A percentile compares a stretch with the other conserved stretches of the same genome.
These are phyloP conservation scores for Benitochromis conjunctus DNA, from an alignment of 2,113 vertebrate genomes.

Conservation along the genomic window DNA sequence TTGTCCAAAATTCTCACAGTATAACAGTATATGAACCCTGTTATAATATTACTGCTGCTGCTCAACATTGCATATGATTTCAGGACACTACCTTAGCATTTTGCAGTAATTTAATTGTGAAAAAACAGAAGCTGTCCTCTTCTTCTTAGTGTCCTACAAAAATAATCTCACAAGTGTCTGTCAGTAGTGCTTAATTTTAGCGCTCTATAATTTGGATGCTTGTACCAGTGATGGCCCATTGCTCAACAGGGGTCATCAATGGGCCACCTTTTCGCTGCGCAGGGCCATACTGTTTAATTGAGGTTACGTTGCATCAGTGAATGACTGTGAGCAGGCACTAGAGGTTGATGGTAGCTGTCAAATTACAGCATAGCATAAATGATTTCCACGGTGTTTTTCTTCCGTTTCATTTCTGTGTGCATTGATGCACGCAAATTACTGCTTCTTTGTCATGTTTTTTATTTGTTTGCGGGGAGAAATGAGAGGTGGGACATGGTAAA, in stretches of 20 bases:
- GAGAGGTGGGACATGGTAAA: background rate
- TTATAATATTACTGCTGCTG: background rate
- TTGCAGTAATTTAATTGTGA: background rate
- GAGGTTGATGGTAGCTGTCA: slow-evolving; percentile 21
- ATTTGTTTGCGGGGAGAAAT: background rate
- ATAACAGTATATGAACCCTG: background rate
- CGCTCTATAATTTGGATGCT: slow-evolving; percentile 35
- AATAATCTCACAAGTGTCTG: slow-evolving; percentile 31
- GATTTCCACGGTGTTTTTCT: background rate
- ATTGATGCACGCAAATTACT: background rate
- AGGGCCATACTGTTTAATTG: slow-evolving; percentile 48
- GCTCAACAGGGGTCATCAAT: slow-evolving; percentile 25
- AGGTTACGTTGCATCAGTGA: slow-evolving; percentile 54
- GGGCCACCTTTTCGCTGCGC: background rate
- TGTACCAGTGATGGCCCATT: slow-evolving; percentile 17
- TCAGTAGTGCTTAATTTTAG: slow-evolving; percentile 35
- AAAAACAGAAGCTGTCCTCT: background rate
- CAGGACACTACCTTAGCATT: background rate
- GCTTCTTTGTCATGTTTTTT: background rate
- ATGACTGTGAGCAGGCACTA: slow-evolving; percentile 31
- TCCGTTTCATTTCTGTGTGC: background rate
- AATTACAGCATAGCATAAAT: background rate
- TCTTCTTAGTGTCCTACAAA: slow-evolving; percentile 3
- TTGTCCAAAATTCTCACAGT: background rate
- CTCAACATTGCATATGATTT: background rate